Conservation (phyloP, 2,797 vertebrate genomes). For the Xenops minutus region DNA sequence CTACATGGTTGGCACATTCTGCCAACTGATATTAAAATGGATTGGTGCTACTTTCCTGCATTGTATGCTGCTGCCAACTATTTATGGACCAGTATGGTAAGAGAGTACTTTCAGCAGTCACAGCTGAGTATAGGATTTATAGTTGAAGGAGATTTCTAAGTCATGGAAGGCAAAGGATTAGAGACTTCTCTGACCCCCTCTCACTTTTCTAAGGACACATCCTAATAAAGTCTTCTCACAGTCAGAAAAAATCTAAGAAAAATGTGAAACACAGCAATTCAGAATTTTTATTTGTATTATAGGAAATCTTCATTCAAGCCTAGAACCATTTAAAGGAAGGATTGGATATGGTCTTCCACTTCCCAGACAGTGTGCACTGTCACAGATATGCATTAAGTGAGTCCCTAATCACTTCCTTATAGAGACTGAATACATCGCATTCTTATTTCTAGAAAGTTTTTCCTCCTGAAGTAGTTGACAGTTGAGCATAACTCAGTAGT, state of each 20-base stretch:
- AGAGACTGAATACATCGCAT: neutral
- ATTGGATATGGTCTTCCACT: neutral
- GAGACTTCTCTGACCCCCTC: neutral
- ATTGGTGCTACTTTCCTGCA: neutral
- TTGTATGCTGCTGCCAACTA: neutral
- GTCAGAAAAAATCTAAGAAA: neutral
- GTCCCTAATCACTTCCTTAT: neutral
- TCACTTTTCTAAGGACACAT: neutral
- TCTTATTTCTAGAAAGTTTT: neutral
- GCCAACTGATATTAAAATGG: neutral
- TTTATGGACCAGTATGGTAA: neutral
- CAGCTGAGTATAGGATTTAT: neutral
- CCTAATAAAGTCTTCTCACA: fast-evolving
- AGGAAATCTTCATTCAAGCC: neutral
- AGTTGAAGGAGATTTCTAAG: neutral
- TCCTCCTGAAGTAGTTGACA: neutral
- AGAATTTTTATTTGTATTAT: neutral
- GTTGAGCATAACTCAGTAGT: neutral
- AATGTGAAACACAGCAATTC: neutral
- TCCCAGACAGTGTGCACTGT: neutral
- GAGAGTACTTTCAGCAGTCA: neutral
- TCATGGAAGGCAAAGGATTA: neutral
- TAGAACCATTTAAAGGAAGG: neutral
- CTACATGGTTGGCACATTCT: neutral
- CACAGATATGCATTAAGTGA: neutral